Conservation (phyloP, 2,113 vertebrate genomes). For the Solea senegalensis region DNA sequence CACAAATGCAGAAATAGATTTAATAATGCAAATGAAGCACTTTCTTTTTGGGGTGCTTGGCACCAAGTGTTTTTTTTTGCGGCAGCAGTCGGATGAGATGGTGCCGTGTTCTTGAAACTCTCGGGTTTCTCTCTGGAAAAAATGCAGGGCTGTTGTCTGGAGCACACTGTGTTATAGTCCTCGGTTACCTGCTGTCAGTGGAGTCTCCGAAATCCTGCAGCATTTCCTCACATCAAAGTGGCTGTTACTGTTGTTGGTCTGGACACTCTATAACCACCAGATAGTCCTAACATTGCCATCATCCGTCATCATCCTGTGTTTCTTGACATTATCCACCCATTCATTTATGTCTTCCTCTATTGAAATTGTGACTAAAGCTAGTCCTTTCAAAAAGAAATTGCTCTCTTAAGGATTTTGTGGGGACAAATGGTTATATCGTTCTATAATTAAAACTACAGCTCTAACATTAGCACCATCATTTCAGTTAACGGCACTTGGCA, state of each 20-base stretch:
- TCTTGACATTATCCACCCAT: background rate
- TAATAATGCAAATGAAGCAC: background rate
- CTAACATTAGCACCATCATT: constrained; percentile 46
- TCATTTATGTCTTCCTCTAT: background rate
- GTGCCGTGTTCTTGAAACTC: constrained; percentile 32
- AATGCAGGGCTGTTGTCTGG: constrained; percentile 32
- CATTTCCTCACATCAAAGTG: constrained; percentile 71
- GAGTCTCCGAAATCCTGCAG: constrained; percentile 50
- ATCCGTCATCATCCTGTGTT: constrained; percentile 5
- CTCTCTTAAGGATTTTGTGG: no score
- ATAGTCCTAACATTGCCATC: constrained; percentile 18
- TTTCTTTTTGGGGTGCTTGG: constrained; percentile 36
- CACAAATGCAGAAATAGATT: background rate
- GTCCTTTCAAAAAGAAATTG: no score
- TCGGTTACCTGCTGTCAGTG: constrained; percentile 59
- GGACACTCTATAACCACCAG: constrained; percentile 21
- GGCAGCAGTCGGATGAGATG: constrained; percentile 15
- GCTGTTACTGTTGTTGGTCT: constrained; percentile 26
- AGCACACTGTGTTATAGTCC: constrained; percentile 34
- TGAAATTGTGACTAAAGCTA: background rate
- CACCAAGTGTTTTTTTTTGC: background rate
- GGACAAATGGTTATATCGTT: constrained; percentile 5
- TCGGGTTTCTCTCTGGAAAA: constrained; percentile 55
- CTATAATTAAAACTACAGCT: constrained; percentile 44
- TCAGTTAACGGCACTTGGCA: constrained; percentile 57